A percentile compares a stretch with the other conserved stretches of the same genome.
phyloP scores from a whole-genome alignment of 1,140 invertebrate species.

The Ceratoteleas bidentatus region DNA sequence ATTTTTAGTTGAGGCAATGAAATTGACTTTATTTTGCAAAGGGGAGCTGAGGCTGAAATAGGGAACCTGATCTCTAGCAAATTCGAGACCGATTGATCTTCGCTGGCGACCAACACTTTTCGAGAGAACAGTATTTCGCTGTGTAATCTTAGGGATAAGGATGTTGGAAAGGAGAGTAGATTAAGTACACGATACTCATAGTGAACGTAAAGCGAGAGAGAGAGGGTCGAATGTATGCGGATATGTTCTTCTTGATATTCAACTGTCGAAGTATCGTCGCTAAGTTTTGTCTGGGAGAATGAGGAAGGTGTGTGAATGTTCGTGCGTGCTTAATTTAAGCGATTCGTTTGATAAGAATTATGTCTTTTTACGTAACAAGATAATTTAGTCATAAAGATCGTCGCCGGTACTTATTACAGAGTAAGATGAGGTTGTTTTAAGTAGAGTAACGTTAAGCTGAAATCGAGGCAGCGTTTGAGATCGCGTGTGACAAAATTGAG shows the following conservation, averaged over 20 bases:
- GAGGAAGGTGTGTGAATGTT: not conserved
- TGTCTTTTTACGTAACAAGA: not conserved
- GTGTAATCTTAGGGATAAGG: not conserved
- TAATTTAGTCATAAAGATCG: not conserved
- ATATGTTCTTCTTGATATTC: too few relatives aligned
- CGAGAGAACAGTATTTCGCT: not conserved
- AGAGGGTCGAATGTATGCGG: too few relatives aligned
- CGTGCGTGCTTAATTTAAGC: not conserved
- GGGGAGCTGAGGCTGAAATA: too few relatives aligned
- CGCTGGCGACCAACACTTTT: not conserved
- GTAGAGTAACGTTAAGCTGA: not conserved
- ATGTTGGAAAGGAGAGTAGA: not conserved
- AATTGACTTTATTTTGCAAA: too few relatives aligned
- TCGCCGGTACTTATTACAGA: not conserved
- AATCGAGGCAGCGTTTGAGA: too few relatives aligned
- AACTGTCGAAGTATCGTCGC: not conserved
- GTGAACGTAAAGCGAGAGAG: not conserved
- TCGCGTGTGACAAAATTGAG: not conserved
- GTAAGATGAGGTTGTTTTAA: not conserved
- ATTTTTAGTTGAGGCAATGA: too few relatives aligned
- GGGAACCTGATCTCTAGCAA: too few relatives aligned
- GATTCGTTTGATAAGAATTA: not conserved
- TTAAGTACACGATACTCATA: constrained; percentile 2
- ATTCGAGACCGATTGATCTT: not conserved
- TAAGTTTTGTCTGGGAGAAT: not conserved